Base-by-base conservation (phyloP, 2,888 invertebrate genomes). In the Rhamphomyia laevipes region DNA sequence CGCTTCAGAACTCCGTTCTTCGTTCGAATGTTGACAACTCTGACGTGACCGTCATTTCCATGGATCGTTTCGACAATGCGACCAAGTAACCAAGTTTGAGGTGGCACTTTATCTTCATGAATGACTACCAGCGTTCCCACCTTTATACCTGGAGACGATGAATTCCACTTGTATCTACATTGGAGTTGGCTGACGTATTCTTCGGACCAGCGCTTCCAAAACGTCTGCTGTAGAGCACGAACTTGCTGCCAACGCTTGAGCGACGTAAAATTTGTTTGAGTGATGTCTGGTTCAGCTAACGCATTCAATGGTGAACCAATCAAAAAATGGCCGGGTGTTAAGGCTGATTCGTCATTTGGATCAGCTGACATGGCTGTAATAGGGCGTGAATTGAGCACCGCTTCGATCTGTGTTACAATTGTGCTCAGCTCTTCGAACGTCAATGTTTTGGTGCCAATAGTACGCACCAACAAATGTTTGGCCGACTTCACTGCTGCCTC, bases 61-160 rank as follows among this genome's bases (percentile, higher is more conserved):
- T 18, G 33, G 12, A 49, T 16, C 2, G 38, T 45, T 12, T 49
- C 38, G 16, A 35, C 33, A 31, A 51, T 48, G 4, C 49, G 48
- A 12, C 53, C 50, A 11, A 52, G 40, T 31, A 46, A 18, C 50
- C 51, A 52, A 41, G 40, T 48, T 23, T 38, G 33, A 4, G 45
- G 45, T 11, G 52, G 48, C 16, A 52, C 17, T n/a, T 52, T 50
- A 17, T 52, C 50, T 11, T 50, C 48, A 2, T 46, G 44, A 12
- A 50, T 18, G 21, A 50, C 27, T 11, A 50, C 45, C 23, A 46
- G 21, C 13, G 21, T 27, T 15, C 49, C 50, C 16, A 44, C 21
- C 23, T 47, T 31, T 12, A 45, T 31, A 17, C 46, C 46, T 4
- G 38, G 44, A 15, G 23, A 45, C 40, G 15, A 15, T 23, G 43